Evolutionary conservation across 1,140 invertebrate genomes (phyloP).

Genomic region (Drosophila sp.): DNA sequence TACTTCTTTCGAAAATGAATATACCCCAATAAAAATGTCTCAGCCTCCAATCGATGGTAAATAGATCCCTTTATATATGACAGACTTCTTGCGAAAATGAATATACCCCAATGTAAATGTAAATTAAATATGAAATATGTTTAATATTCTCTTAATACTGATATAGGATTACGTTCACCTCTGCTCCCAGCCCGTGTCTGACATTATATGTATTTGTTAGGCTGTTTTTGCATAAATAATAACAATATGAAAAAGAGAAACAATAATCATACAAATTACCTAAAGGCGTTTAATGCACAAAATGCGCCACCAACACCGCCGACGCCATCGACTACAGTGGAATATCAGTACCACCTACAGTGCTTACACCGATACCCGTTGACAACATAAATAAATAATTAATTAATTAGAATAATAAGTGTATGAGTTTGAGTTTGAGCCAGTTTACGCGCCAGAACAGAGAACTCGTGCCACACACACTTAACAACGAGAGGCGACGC

Average conservation of each 20-base stretch:
- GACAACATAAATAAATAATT: constrained; percentile 76
- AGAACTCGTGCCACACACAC: constrained; percentile 55
- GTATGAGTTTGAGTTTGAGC: constrained; percentile 36
- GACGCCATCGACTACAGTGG: not conserved
- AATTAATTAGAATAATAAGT: constrained; percentile 71
- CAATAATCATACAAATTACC: constrained; percentile 54
- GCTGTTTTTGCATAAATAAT: constrained; percentile 37
- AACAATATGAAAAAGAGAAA: constrained; percentile 16
- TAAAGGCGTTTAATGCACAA: constrained; percentile 67
- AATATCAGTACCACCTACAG: constrained; percentile 51
- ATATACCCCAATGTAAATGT: not conserved
- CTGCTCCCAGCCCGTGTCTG: constrained; percentile 39
- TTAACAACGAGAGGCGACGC: not conserved
- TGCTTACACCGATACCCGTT: constrained; percentile 27
- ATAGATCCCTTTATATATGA: too few relatives aligned
- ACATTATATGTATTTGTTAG: constrained; percentile 50
- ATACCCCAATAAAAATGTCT: not conserved
- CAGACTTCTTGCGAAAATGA: too few relatives aligned
- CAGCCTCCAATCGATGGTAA: too few relatives aligned
- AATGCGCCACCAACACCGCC: constrained; percentile 45
- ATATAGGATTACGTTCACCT: constrained; percentile 37
- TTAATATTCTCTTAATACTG: not conserved
- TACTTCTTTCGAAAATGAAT: too few relatives aligned
- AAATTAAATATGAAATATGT: not conserved
- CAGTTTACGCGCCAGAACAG: constrained; percentile 41